phyloP scores from a whole-genome alignment of 2,113 vertebrate species.

The Tiliqua scincoides region DNA sequence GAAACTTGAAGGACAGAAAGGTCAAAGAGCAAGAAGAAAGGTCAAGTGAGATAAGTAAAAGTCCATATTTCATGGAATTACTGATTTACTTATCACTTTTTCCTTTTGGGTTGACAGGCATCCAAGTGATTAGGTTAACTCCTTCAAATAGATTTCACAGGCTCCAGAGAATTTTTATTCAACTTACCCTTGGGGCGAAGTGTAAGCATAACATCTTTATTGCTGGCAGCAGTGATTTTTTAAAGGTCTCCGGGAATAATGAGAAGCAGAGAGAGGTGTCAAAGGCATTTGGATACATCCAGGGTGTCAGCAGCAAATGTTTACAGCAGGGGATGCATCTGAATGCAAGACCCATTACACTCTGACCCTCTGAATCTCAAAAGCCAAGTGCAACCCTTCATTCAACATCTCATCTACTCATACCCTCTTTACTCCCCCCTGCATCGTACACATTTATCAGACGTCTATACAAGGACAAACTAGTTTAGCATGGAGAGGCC shows the following conservation, averaged over 20 bases:
- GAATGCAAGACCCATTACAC: not conserved
- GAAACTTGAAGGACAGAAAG: constrained; percentile 59
- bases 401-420: constrained; percentile 9
- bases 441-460: constrained; percentile 19
- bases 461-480: constrained; percentile 34
- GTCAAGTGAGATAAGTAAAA: constrained; percentile 65
- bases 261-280: constrained; percentile 30
- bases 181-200: constrained; percentile 61
- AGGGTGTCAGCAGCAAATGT: constrained; percentile 20
- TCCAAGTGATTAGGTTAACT: constrained; percentile 63
- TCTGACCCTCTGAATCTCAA: not conserved
- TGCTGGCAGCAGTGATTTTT: constrained; percentile 50
- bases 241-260: constrained; percentile 56
- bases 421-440: not conserved
- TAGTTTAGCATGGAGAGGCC: constrained; percentile 43
- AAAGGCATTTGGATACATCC: constrained; percentile 22
- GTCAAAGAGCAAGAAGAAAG: constrained; percentile 59
- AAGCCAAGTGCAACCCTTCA: not conserved
- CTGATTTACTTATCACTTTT: constrained; percentile 69
- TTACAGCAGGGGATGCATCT: not conserved
- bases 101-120: constrained; percentile 58
- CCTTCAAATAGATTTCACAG: constrained; percentile 68
- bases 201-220: constrained; percentile 53
- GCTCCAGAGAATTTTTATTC: constrained; percentile 65
- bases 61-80: constrained; percentile 68